phyloP scores from a whole-genome alignment of 1,140 invertebrate species.

The Sitodiplosis mosellana region DNA sequence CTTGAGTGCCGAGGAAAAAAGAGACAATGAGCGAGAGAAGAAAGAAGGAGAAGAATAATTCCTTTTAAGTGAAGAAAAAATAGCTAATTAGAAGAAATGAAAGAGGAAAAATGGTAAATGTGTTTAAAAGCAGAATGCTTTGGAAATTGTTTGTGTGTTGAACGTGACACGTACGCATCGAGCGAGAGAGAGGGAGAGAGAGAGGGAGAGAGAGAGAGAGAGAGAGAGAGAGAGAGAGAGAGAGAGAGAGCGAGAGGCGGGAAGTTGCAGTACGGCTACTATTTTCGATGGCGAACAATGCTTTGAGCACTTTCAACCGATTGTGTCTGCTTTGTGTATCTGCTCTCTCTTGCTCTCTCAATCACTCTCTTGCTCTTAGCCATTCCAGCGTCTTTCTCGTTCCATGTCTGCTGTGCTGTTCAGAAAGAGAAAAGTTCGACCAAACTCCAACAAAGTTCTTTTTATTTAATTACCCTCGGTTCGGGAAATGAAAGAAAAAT shows the following conservation, averaged over 20 bases:
- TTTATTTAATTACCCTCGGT: no score
- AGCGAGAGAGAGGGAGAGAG: no score
- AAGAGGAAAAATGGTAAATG: not conserved
- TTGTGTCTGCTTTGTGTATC: not conserved
- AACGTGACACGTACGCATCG: not conserved
- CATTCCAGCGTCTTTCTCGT: no score
- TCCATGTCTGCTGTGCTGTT: no score
- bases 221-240: no score
- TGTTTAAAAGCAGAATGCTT: not conserved
- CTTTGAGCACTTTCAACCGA: not conserved
- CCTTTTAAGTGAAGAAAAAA: not conserved
- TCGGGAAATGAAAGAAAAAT: no score
- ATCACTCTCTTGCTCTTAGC: no score
- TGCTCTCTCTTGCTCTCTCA: not conserved
- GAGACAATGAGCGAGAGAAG: not conserved
- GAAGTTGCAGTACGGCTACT: not conserved
- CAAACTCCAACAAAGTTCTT: no score
- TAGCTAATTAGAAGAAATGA: not conserved
- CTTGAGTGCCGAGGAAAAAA: not conserved
- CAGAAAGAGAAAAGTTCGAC: no score
- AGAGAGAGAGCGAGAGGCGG: no score
- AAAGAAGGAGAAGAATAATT: not conserved
- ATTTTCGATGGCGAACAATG: not conserved
- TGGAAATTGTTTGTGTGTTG: not conserved
- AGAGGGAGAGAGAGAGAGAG: no score